phyloP scores from a whole-genome alignment of 2,113 vertebrate species.

The Bubo scandiacus region DNA sequence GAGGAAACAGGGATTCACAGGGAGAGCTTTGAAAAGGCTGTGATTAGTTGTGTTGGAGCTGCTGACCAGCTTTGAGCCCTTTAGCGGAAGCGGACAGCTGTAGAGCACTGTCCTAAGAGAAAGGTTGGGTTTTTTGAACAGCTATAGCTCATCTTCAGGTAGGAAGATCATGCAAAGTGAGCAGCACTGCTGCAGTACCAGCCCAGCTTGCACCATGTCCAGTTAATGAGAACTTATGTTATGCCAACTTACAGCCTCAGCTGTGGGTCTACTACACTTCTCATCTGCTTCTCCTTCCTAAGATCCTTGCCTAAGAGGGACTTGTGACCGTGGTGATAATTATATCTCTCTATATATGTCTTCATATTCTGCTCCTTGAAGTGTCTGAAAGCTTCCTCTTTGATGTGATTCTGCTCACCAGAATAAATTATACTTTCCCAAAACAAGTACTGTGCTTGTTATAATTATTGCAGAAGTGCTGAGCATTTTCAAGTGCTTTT shows the following conservation, averaged over 20 bases:
- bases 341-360: slow-evolving; percentile 23
- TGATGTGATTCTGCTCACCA: slow-evolving; percentile 40
- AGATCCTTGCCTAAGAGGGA: neutral
- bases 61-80: neutral
- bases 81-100: neutral
- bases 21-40: neutral
- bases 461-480: slow-evolving; percentile 60
- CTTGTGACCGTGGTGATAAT: slow-evolving; percentile 41
- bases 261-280: neutral
- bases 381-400: slow-evolving; percentile 52
- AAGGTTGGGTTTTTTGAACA: neutral
- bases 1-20: neutral
- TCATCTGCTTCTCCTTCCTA: slow-evolving; percentile 28
- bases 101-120: neutral
- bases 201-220: neutral
- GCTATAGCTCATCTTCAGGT: neutral
- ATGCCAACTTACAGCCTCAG: neutral
- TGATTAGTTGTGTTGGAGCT: neutral
- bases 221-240: neutral
- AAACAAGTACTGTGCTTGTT: slow-evolving; percentile 53
- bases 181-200: neutral
- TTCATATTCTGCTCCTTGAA: slow-evolving; percentile 47
- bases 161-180: neutral
- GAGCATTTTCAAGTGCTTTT: slow-evolving; percentile 56
- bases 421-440: slow-evolving; percentile 58